phyloP scores from a whole-genome alignment of 64 coral and sea anemone species.

The Pachyseris speciosa region DNA sequence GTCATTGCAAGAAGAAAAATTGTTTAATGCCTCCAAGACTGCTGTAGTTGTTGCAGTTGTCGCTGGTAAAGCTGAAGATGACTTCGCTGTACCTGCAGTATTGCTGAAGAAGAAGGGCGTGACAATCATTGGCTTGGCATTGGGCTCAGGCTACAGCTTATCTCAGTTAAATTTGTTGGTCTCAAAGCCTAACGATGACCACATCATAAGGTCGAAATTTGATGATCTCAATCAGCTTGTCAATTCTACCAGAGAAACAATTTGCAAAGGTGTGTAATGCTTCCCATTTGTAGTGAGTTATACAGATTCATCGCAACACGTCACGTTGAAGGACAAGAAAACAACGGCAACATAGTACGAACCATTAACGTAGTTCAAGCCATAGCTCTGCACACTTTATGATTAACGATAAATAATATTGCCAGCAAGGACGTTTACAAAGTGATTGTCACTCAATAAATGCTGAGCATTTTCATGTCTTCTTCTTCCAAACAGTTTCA shows the following conservation, averaged over 20 bases:
- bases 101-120: background rate
- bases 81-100: background rate
- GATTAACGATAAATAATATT: no score
- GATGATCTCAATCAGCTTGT: background rate
- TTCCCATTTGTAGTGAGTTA: no score
- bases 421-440: no score
- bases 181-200: background rate
- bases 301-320: no score
- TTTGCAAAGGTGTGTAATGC: slow-evolving; percentile 5
- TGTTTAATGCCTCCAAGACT: background rate
- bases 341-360: no score
- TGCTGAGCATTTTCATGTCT: no score
- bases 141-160: background rate
- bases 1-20: background rate
- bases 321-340: no score
- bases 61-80: background rate
- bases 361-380: no score
- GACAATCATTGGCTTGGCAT: background rate
- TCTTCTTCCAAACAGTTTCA: background rate
- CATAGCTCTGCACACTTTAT: no score
- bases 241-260: background rate
- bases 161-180: background rate
- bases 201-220: background rate
- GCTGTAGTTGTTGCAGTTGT: background rate
- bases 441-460: no score